Base-by-base conservation (phyloP, 2,797 vertebrate species). In the Poeciliopsis infans region DNA sequence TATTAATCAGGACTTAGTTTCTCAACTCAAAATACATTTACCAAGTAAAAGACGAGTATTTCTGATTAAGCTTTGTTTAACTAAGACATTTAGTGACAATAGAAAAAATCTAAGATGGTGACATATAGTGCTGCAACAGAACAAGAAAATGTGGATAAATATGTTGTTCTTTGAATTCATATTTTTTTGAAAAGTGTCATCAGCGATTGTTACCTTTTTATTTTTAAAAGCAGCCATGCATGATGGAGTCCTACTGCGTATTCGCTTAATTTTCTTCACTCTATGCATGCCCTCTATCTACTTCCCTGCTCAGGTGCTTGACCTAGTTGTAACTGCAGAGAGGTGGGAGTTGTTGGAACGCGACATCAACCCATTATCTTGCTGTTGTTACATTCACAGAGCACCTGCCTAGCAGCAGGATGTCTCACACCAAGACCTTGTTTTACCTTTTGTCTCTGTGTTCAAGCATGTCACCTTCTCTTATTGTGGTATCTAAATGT, bases 311-410 rank as follows among this genome's bases (percentile, higher is more conserved):
- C 31, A 31, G 46, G 68, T 78, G 78, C 77, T 59, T 89, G 83
- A 90, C 86, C 86, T 89, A 80, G 85, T 89, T 89, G 68, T 53
- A 76, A 77, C 66, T 25, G 28, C 10, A 70, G 47, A 81, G 78
- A 73, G 23, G 46, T 53, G 64, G 66, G 74, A 80, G 57, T 78
- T 11, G 76, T 85, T 6, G 77, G 16, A 51, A 77, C 3, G 15
- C 57, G 33, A 61, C 80, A 75, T 25, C 69, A 66, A 57, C 28
- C 55, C 59, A 61, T 85, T 81, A 79, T 82, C 74, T 18, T 78
- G 73, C 81, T 31, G 25, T 73, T 36, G 31, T 76, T 72, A 13
- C 74, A 55, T 76, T 78, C 57, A 43, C 45, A 77, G 78, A 85
- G 53, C 53, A 80, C 31, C 81, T 84, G 23, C 79, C 83, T 82